Evolutionary conservation across 2,888 invertebrate genomes (phyloP), one percentile per base, ranked within the genome.

Genomic region (Pedicia rivosa): DNA sequence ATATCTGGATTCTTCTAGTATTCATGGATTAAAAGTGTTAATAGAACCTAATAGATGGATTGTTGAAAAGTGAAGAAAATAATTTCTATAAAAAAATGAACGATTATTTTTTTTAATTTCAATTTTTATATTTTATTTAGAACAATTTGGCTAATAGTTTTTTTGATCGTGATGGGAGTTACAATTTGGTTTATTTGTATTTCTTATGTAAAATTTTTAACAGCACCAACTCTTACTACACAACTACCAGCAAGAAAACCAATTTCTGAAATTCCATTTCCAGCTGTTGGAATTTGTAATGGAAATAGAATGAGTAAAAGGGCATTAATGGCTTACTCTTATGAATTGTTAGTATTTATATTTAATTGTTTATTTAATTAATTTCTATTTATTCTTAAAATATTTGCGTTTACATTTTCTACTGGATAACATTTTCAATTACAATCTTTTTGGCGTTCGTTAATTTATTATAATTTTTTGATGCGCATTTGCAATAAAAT

Each of bases 221-320:
- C 12, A 20, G 22, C 32, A 8, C 32, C 32, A 32, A 32, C 32
- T 6, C 13, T 20, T 3, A 20, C 20, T 14, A 32, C 32, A 5
- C 32, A 32, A 22, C 9, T 32, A 8, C 32, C 32, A 14, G 19
- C 17, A 32, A 5, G 32, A 22, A 32, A 17, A 22, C 20, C 32
- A 9, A 10, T 32, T 12, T 8, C 32, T 13, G 20, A 17, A 2
- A 65, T 66, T 45, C 58, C 61, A 4, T 70, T 70, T 49, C 70
- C 70, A 1, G 67, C 65, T 2, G 57, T 71, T 1, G 68, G 67
- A 0, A 48, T 70, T 20, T 71, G 71, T 48, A 61, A 62, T 47
- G 54, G 63, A 27, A 71, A 70, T 51, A n/a, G n/a, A n/a, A n/a
- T n/a, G n/a, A n/a, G n/a, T n/a, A n/a, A n/a, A n/a, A n/a, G n/a